phyloP scores from a whole-genome alignment of 2,113 vertebrate genomes.

The Prinia subflava region DNA sequence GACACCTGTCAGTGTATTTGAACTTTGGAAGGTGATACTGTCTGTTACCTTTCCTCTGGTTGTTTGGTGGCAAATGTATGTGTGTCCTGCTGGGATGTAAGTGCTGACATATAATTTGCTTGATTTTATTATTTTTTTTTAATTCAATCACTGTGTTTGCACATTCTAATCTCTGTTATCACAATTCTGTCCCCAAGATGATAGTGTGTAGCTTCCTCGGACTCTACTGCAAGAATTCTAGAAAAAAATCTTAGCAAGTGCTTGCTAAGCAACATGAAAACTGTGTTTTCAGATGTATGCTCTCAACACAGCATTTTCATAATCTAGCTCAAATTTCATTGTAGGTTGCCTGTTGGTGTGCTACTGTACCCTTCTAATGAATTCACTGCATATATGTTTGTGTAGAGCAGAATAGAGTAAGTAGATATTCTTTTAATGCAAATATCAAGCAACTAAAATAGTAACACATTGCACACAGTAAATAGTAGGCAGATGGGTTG shows the following conservation, averaged over 20 bases:
- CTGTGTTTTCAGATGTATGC: not conserved
- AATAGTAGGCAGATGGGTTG: not conserved
- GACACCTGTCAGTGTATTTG: not conserved
- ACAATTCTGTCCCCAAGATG: not conserved
- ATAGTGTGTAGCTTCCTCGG: not conserved
- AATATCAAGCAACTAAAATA: not conserved
- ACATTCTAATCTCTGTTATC: not conserved
- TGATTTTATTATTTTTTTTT: not conserved
- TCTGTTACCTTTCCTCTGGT: not conserved
- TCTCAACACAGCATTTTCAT: not conserved
- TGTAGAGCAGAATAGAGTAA: not conserved
- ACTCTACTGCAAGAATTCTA: not conserved
- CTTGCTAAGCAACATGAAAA: not conserved
- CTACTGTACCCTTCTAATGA: not conserved
- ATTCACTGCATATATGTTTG: not conserved
- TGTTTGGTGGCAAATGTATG: rapidly evolving
- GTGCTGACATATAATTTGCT: not conserved
- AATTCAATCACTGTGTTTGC: not conserved
- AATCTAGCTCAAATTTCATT: not conserved
- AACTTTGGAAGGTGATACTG: not conserved
- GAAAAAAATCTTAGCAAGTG: not conserved
- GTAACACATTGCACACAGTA: not conserved
- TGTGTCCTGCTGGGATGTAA: not conserved
- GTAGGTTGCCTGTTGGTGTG: not conserved
- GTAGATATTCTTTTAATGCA: not conserved